Conservation (phyloP, 1,140 invertebrate species). For the Sarcophaga bullata region DNA sequence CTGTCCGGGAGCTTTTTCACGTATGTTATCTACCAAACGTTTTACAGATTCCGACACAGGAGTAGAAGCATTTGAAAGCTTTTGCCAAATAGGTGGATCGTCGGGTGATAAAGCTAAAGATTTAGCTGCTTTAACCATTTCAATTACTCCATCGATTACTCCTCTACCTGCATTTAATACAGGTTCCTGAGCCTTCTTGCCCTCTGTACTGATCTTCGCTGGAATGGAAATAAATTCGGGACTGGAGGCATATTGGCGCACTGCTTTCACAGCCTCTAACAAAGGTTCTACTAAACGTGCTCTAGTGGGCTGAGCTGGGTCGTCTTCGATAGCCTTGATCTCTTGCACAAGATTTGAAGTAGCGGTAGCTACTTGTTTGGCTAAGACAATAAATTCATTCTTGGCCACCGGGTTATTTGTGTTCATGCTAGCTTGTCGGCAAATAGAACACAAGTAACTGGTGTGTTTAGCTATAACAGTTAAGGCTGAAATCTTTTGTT, state of each 20-base stretch:
- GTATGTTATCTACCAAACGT: slow-evolving; percentile 87
- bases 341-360: slow-evolving; percentile 94
- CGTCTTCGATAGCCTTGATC: slow-evolving; percentile 90
- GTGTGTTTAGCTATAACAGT: slow-evolving; percentile 97
- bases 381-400: slow-evolving; percentile 96
- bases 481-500: slow-evolving; percentile 89
- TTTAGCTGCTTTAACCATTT: slow-evolving; percentile 91
- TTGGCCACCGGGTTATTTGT: slow-evolving; percentile 94
- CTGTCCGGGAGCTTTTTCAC: slow-evolving; percentile 95
- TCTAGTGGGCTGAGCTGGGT: slow-evolving; percentile 77
- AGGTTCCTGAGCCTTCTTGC: slow-evolving; percentile 83
- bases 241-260: slow-evolving; percentile 92
- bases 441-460: slow-evolving; percentile 93
- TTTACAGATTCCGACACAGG: slow-evolving; percentile 97
- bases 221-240: slow-evolving; percentile 93
- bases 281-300: slow-evolving; percentile 85
- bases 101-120: slow-evolving; percentile 87
- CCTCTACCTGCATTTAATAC: slow-evolving; percentile 85
- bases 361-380: slow-evolving; percentile 96
- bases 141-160: slow-evolving; percentile 69
- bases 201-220: slow-evolving; percentile 87
- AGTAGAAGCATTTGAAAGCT: slow-evolving; percentile 92
- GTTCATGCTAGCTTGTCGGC: slow-evolving; percentile 89
- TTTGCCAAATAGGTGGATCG: slow-evolving; percentile 94
- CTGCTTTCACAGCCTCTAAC: slow-evolving; percentile 88